Evolutionary conservation across 2,113 vertebrate species (phyloP).

Genomic region (Diadophis punctatus): DNA sequence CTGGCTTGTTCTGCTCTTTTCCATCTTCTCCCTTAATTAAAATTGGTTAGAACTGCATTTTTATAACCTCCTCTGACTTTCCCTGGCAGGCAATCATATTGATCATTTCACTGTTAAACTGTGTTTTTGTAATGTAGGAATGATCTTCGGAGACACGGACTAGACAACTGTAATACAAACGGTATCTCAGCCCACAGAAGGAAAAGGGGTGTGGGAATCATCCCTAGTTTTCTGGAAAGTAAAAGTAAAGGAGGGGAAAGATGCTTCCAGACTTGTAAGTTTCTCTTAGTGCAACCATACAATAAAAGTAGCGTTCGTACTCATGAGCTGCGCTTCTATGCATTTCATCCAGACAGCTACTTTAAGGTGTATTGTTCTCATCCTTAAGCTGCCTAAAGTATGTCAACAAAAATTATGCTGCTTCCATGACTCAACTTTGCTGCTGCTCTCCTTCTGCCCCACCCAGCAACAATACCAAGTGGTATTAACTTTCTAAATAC

Average conservation of each 20-base stretch:
- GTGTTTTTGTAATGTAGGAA: background rate
- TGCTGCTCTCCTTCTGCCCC: background rate
- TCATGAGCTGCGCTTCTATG: background rate
- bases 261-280: background rate
- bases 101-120: background rate
- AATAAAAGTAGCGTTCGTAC: background rate
- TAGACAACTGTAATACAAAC: background rate
- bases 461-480: background rate
- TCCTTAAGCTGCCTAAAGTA: background rate
- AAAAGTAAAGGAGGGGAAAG: background rate
- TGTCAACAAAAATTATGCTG: background rate
- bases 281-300: background rate
- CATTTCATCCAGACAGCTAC: background rate
- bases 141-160: background rate
- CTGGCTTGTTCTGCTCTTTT: background rate
- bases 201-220: background rate
- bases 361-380: background rate
- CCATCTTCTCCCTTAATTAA: background rate
- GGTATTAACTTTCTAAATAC: background rate
- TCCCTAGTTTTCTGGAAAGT: background rate
- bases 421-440: background rate
- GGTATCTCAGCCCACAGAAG: background rate
- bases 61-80: background rate
- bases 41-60: background rate
- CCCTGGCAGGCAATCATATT: background rate